Base-by-base conservation (phyloP, 2,797 vertebrate species). In the Dermochelys coriacea region DNA sequence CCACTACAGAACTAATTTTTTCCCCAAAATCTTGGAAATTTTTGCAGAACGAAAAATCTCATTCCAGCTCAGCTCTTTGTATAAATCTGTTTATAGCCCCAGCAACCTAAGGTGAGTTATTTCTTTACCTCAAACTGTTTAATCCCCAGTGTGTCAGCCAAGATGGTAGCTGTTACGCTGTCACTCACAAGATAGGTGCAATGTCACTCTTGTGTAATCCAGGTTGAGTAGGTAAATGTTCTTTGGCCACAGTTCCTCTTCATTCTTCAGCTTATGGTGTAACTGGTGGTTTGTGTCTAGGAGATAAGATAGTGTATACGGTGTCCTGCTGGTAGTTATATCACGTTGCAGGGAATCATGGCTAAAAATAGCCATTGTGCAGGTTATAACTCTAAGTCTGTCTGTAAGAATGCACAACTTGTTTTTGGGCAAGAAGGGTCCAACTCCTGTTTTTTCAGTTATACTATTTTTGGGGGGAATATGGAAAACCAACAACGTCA, bases 51-150 rank as follows among this genome's bases (percentile, higher is more conserved):
- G 9, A 41, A 71, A 71, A 37, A 71, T 71, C 10, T 41, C 64
- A 71, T 23, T 71, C n/a, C 64, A 37, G n/a, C 9, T 68, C n/a
- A 21, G n/a, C 9, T 9, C 14, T 68, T 16, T 6, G 4, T n/a
- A 16, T 8, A 68, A 68, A 23, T 68, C 64, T 68, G 64, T 68
- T 68, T 21, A 11, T 68, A 37, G n/a, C 21, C 6, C 10, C n/a
- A 71, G 5, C 19, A 71, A 41, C 21, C 68, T 23, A 23, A 71
- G 64, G 3, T 68, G 64, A 68, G 10, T 31, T 84, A 41, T 45
- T 16, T 10, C 81, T 93, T 82, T 0, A 0, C 59, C 15, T 52
- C 0, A 0, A 27, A 49, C 37, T 45, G 49, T n/a, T 86, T 51
- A 94, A 68, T 55, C 14, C 59, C 57, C 45, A 29, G 45, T 25